These are phyloP conservation scores for Acropternis orthonyx DNA, from an alignment of 2,797 vertebrate genomes.

Conservation along the genomic window DNA sequence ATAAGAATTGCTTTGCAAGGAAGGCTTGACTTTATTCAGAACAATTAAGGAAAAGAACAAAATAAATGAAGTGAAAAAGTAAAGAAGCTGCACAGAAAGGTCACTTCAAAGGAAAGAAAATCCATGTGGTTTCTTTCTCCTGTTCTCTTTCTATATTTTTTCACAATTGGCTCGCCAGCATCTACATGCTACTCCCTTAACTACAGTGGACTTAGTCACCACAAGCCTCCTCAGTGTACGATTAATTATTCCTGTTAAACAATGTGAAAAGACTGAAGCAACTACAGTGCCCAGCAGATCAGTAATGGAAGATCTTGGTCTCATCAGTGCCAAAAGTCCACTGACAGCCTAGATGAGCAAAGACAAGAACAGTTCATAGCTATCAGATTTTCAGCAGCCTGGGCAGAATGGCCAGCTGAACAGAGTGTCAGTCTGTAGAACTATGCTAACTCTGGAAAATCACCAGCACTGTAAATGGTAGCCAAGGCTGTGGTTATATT, in stretches of 20 bases:
- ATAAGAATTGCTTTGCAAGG: constrained; percentile 48
- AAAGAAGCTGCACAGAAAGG: constrained; percentile 8
- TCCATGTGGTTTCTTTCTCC: not conserved
- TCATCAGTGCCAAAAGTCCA: not conserved
- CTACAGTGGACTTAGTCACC: not conserved
- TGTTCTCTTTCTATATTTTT: not conserved
- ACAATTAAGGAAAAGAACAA: constrained; percentile 14
- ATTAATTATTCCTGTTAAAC: constrained; percentile 53
- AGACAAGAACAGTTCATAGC: not conserved
- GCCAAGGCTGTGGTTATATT: not conserved
- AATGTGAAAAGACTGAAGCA: not conserved
- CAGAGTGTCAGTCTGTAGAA: not conserved
- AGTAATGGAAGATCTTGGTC: not conserved
- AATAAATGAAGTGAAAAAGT: constrained; percentile 11
- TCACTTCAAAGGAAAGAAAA: constrained; percentile 20
- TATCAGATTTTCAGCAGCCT: not conserved
- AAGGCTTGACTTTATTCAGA: constrained; percentile 9
- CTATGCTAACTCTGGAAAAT: not conserved
- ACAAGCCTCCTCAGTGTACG: not conserved
- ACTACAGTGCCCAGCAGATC: not conserved
- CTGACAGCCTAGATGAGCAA: not conserved
- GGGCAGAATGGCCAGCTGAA: not conserved
- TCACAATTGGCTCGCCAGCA: not conserved
- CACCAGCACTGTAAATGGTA: not conserved
- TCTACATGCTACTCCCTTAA: constrained; percentile 5